phyloP scores from a whole-genome alignment of 92 coral and sea anemone genomes.

The Heteractis magnifica region DNA sequence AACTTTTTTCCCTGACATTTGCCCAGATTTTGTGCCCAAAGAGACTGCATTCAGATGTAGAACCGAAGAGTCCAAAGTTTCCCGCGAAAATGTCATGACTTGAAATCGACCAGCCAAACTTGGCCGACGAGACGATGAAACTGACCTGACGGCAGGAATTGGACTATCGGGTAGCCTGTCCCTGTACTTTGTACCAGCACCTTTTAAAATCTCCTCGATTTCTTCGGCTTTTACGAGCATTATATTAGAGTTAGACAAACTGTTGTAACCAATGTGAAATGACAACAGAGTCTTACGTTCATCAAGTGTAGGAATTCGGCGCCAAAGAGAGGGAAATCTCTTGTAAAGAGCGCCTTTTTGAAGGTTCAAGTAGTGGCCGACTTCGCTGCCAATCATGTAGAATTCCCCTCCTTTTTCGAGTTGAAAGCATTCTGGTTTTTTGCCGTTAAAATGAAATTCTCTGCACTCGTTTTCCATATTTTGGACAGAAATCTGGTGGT shows the following conservation, averaged over 20 bases:
- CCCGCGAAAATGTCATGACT: slow-evolving; percentile 43
- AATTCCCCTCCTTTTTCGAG: slow-evolving; percentile 79
- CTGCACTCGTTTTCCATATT: slow-evolving; percentile 42
- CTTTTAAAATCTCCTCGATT: slow-evolving; percentile 79
- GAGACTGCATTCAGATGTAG: slow-evolving; percentile 86
- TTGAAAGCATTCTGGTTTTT: slow-evolving; percentile 86
- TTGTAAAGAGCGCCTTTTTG: slow-evolving; percentile 95
- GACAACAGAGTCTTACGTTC: slow-evolving; percentile 71
- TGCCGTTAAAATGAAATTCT: slow-evolving; percentile 46
- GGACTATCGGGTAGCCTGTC: slow-evolving; percentile 66
- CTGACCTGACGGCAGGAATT: slow-evolving; percentile 14
- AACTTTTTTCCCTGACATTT: slow-evolving; percentile 47
- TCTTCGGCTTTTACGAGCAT: slow-evolving; percentile 87
- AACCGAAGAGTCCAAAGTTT: slow-evolving; percentile 70
- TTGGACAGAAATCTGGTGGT: neutral
- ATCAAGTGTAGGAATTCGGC: slow-evolving; percentile 85
- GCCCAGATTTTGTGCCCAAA: slow-evolving; percentile 56
- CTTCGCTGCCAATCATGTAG: slow-evolving; percentile 96
- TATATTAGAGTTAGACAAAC: slow-evolving; percentile 92
- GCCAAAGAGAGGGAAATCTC: slow-evolving; percentile 92
- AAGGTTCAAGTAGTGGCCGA: slow-evolving; percentile 78
- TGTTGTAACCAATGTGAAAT: slow-evolving; percentile 84
- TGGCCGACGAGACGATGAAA: slow-evolving; percentile 46
- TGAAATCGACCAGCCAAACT: slow-evolving; percentile 51
- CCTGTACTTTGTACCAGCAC: slow-evolving; percentile 75